phyloP scores from a whole-genome alignment of 2,888 invertebrate genomes.

The Lasioglossum villosulum region DNA sequence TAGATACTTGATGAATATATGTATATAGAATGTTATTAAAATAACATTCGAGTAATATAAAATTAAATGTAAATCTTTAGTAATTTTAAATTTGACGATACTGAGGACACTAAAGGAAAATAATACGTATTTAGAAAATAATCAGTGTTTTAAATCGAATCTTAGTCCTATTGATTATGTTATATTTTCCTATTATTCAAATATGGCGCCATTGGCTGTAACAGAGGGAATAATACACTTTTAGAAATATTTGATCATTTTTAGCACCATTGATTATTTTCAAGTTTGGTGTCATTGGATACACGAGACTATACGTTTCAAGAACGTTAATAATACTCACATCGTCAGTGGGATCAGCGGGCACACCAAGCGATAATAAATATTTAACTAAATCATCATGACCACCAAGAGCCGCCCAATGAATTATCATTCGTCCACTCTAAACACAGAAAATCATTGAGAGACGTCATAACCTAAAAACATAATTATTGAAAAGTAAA shows the following conservation, averaged over 20 bases:
- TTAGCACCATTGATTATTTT: background rate
- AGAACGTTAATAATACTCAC: slow-evolving; percentile 80
- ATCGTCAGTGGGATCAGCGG: slow-evolving; percentile 90
- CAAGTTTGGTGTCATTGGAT: background rate
- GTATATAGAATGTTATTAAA: no score
- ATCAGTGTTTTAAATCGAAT: no score
- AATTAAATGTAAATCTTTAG: background rate
- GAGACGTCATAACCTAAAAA: slow-evolving; percentile 40
- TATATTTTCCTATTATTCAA: background rate
- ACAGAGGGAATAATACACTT: background rate
- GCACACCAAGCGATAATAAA: slow-evolving; percentile 88
- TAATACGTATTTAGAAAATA: no score
- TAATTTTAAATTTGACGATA: background rate
- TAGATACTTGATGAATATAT: no score
- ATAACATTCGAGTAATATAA: background rate
- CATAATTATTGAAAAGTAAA: background rate
- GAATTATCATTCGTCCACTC: slow-evolving; percentile 90
- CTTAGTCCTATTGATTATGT: background rate
- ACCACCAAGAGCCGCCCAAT: slow-evolving; percentile 93
- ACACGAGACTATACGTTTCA: background rate
- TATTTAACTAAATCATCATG: slow-evolving; percentile 90
- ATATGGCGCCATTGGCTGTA: no score
- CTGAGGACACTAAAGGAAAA: background rate
- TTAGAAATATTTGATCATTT: background rate
- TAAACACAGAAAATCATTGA: slow-evolving; percentile 80